Conservation (phyloP, 2,888 invertebrate genomes). For the Synergus laeviventris region DNA sequence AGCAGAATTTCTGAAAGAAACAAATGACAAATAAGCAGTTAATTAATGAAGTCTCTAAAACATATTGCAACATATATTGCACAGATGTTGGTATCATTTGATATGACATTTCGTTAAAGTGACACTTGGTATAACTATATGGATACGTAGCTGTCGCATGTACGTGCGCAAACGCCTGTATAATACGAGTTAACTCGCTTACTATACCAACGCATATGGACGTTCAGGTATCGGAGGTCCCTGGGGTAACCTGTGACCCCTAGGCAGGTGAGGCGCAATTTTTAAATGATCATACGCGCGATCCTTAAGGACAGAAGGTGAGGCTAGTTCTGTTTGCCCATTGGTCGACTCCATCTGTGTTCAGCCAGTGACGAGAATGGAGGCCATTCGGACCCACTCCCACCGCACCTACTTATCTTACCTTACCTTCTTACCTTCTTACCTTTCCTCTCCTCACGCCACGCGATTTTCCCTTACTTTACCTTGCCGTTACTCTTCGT, state of each 20-base stretch:
- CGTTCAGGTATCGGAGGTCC: slow-evolving; percentile 47
- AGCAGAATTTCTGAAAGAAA: background rate
- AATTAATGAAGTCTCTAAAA: slow-evolving; percentile 8
- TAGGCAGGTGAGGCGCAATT: slow-evolving; percentile 69
- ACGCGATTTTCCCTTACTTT: slow-evolving; percentile 49
- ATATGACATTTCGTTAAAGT: slow-evolving; percentile 35
- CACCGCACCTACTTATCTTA: slow-evolving; percentile 65
- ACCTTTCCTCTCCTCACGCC: slow-evolving; percentile 57
- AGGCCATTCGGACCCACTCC: slow-evolving; percentile 68
- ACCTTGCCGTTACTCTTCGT: slow-evolving; percentile 23
- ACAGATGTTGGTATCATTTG: slow-evolving; percentile 18
- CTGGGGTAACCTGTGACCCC: slow-evolving; percentile 64
- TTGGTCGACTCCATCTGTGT: slow-evolving; percentile 29
- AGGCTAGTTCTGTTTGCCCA: slow-evolving; percentile 41
- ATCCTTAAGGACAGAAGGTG: slow-evolving; percentile 40
- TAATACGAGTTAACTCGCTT: slow-evolving; percentile 21
- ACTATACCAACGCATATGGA: slow-evolving; percentile 19
- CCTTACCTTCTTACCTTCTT: slow-evolving; percentile 57
- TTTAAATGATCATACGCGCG: slow-evolving; percentile 55
- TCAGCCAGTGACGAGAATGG: slow-evolving; percentile 60
- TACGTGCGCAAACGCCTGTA: slow-evolving; percentile 16
- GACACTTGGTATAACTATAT: slow-evolving; percentile 16
- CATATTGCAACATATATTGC: slow-evolving; percentile 6
- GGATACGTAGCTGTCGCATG: slow-evolving; percentile 20
- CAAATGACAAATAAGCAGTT: background rate